phyloP scores from a whole-genome alignment of 2,113 vertebrate species.

The Alectura lathami region DNA sequence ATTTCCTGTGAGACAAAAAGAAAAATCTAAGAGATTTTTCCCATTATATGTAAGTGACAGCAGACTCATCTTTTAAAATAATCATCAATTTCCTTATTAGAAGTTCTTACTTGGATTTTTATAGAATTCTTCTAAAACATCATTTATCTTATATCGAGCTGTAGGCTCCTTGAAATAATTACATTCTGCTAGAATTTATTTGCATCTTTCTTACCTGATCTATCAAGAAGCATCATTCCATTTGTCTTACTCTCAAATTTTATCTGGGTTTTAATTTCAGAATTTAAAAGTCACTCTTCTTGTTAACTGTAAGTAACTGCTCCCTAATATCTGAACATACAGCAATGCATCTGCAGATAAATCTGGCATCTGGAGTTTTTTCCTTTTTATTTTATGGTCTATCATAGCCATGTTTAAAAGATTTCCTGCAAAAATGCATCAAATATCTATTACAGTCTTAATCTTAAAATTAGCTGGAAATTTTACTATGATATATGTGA shows the following conservation, averaged over 20 bases:
- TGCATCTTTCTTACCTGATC: not conserved
- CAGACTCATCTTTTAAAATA: slow-evolving; percentile 32
- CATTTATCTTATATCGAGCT: slow-evolving; percentile 19
- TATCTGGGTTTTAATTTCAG: not conserved
- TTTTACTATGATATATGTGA: not conserved
- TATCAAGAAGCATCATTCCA: not conserved
- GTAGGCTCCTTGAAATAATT: slow-evolving; percentile 19
- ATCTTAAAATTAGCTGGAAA: not conserved
- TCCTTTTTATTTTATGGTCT: not conserved
- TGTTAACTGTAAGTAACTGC: not conserved
- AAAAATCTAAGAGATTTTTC: slow-evolving; percentile 10
- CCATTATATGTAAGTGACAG: slow-evolving; percentile 24
- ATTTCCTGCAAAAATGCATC: not conserved
- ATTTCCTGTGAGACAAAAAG: slow-evolving; percentile 52
- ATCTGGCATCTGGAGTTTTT: not conserved
- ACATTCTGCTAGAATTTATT: not conserved
- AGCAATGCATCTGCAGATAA: not conserved
- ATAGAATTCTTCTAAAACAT: slow-evolving; percentile 2
- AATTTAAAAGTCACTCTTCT: not conserved
- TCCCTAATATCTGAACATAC: not conserved
- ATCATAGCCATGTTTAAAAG: not conserved
- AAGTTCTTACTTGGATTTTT: slow-evolving; percentile 5
- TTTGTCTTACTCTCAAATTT: not conserved
- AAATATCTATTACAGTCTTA: not conserved
- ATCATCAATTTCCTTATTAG: slow-evolving; percentile 40